Base-by-base conservation (phyloP, 2,888 invertebrate genomes). In the Harpagoxenus sublaevis region DNA sequence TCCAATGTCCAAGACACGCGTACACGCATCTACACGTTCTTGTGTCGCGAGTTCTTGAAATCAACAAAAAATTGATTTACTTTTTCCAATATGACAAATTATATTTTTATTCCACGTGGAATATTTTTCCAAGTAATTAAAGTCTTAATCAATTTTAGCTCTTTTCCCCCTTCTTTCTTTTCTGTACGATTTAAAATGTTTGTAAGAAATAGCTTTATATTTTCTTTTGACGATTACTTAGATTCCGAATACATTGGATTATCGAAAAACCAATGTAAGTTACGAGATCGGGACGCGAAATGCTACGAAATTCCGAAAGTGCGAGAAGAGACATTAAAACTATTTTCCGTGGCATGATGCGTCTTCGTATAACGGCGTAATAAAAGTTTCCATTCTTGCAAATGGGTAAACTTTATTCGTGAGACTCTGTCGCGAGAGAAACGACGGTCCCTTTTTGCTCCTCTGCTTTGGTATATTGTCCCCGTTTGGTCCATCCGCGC, bases 341-440 rank as follows among this genome's bases (percentile, higher is more conserved):
- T 91, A 86, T 86, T 87, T 83, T 87, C 66, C 77, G 60, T 53
- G 83, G 66, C 77, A 86, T 83, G 89, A 92, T 89, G 87, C 90
- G 87, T 92, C 91, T 90, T 90, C 88, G 83, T 92, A 66, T 66
- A 91, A 92, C 91, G 88, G 89, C 88, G 91, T 89, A 89, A 92
- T 93, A 93, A 93, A 92, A 93, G 88, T 93, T 93, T 75, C 84
- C 74, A 85, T 88, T 87, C 87, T 78, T 89, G 88, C 91, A 92
- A 93, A 93, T 91, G 93, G 92, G 88, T 87, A 90, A 93, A 93
- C 90, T 93, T 93, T 93, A 84, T 87, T 83, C 89, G 23, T 57
- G 78, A 66, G 77, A 83, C 81, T 74, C 62, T 15, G 60, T 31
- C 55, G 55, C 23, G 18, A 55, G 71, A 51, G 60, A 23, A 51